Conservation (phyloP, 2,797 vertebrate species). For the Okamejei kenojei region DNA sequence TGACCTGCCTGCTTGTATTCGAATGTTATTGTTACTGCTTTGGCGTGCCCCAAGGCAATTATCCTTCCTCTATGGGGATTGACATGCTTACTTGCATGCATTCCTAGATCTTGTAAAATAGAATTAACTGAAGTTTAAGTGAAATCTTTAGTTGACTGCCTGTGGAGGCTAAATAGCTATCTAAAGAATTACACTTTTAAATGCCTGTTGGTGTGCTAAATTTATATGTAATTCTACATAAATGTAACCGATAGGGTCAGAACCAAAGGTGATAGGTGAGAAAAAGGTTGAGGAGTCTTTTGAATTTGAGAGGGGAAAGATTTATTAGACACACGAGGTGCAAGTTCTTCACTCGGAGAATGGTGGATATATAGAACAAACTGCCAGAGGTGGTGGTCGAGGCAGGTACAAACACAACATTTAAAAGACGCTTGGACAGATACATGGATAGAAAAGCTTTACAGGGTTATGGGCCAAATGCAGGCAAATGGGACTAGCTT, state of each 20-base stretch:
- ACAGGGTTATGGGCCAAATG: too few relatives aligned
- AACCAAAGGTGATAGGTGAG: not conserved
- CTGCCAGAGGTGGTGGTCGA: too few relatives aligned
- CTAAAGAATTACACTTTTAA: not conserved
- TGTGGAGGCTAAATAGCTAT: not conserved
- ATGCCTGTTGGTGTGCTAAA: not conserved
- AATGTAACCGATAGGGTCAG: not conserved
- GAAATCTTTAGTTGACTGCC: not conserved
- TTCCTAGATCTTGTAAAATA: not conserved
- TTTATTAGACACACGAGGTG: too few relatives aligned
- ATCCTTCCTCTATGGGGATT: slow-evolving; percentile 61
- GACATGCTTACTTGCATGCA: slow-evolving; percentile 42
- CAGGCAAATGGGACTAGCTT: too few relatives aligned
- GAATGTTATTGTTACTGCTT: slow-evolving; percentile 91
- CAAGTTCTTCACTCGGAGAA: too few relatives aligned
- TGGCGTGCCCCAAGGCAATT: slow-evolving; percentile 65
- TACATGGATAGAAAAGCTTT: too few relatives aligned
- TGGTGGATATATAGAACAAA: too few relatives aligned
- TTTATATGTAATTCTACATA: not conserved
- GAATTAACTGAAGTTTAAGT: not conserved
- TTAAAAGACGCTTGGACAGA: too few relatives aligned
- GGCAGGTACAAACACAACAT: too few relatives aligned
- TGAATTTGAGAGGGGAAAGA: not conserved
- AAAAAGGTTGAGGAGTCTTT: not conserved
- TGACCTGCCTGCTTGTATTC: slow-evolving; percentile 74